phyloP scores from a whole-genome alignment of 2,888 invertebrate genomes.

The Zaprionus bogoriensis region DNA sequence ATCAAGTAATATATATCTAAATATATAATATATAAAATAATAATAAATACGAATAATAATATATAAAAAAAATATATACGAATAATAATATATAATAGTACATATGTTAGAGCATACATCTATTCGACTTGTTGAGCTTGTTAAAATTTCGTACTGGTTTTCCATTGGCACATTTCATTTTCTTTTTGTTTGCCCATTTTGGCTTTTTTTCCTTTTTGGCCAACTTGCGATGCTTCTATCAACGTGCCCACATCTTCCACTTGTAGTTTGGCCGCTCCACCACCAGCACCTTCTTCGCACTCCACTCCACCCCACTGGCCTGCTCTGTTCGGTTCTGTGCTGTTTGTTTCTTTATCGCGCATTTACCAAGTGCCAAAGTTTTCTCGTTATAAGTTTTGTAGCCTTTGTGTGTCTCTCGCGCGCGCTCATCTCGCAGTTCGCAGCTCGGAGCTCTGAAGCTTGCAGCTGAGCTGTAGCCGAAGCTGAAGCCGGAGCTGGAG shows the following conservation, averaged over 20 bases:
- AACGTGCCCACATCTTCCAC: slow-evolving; percentile 64
- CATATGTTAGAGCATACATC: no score
- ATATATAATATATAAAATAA: no score
- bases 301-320: slow-evolving; percentile 7
- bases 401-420: slow-evolving; percentile 72
- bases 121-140: no score
- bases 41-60: no score
- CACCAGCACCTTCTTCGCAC: slow-evolving; percentile 1
- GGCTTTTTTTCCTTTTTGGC: slow-evolving; percentile 10
- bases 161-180: slow-evolving; percentile 50
- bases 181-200: slow-evolving; percentile 45
- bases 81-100: no score
- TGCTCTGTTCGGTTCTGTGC: slow-evolving; percentile 34
- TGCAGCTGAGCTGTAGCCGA: not conserved
- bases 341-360: slow-evolving; percentile 82
- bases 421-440: slow-evolving; percentile 64
- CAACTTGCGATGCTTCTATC: slow-evolving; percentile 54
- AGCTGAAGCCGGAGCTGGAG: not conserved
- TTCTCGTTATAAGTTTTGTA: slow-evolving; percentile 83
- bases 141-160: no score
- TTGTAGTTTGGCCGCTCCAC: slow-evolving; percentile 51
- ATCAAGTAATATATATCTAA: no score
- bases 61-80: no score
- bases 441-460: slow-evolving; percentile 39
- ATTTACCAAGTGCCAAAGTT: slow-evolving; percentile 83